Evolutionary conservation across 2,113 vertebrate species (phyloP).

Genomic region (Catharus bicknelli): DNA sequence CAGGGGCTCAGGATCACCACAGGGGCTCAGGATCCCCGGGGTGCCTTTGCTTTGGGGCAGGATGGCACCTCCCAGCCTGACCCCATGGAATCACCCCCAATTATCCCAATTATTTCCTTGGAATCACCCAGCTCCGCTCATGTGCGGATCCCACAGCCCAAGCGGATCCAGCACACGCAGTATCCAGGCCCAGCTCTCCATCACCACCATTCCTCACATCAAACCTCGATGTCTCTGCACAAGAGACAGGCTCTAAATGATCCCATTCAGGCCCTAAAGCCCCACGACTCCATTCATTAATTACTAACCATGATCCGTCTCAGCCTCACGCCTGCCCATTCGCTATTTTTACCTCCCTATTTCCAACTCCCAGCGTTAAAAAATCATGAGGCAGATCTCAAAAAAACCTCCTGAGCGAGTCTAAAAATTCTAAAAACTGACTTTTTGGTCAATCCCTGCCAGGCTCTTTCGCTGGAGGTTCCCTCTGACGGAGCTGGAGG

Average conservation of each 20-base stretch:
- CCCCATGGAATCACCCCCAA: rapidly evolving
- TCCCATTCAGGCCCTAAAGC: conserved; percentile 14
- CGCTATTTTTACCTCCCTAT: conserved; percentile 44
- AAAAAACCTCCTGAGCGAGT: not conserved
- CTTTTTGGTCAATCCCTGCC: not conserved
- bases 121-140: not conserved
- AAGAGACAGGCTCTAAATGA: not conserved
- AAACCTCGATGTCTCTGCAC: not conserved
- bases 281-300: conserved; percentile 25
- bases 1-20: rapidly evolving
- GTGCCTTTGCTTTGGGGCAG: not conserved
- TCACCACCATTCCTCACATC: not conserved
- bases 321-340: not conserved
- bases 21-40: rapidly evolving
- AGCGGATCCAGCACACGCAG: rapidly evolving
- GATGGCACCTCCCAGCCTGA: not conserved
- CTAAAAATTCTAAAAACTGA: not conserved
- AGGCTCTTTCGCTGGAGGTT: not conserved
- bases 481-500: not conserved
- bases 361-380: not conserved
- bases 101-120: not conserved
- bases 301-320: not conserved
- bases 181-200: not conserved
- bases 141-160: rapidly evolving
- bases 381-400: not conserved